Conservation (phyloP, 1,140 invertebrate genomes). For the Diorhabda carinulata region DNA sequence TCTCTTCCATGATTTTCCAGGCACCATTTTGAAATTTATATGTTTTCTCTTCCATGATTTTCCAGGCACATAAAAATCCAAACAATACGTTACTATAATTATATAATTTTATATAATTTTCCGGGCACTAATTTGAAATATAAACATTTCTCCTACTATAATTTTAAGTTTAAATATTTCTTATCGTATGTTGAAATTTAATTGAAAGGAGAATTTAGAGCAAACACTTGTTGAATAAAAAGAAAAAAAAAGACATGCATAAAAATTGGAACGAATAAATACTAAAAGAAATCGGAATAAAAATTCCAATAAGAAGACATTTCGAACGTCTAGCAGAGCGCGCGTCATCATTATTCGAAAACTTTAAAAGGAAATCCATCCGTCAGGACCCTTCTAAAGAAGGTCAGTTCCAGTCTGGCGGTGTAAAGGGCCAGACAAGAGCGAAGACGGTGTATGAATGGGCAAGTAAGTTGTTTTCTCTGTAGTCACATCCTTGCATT, state of each 20-base stretch:
- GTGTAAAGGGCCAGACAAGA: slow-evolving; percentile 17
- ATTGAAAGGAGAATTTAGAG: too few species aligned
- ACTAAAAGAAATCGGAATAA: slow-evolving; percentile 4
- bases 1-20: too few species aligned
- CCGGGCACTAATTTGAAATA: too few species aligned
- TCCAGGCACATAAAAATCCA: too few species aligned
- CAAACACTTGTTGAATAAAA: slow-evolving; percentile 11
- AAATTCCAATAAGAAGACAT: slow-evolving; percentile 16
- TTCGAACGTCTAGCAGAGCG: slow-evolving; percentile 5
- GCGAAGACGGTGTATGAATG: slow-evolving; percentile 16
- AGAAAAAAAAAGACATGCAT: slow-evolving; percentile 1
- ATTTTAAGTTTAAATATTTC: too few species aligned
- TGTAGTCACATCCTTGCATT: slow-evolving; percentile 21
- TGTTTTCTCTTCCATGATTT: too few species aligned
- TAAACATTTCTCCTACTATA: too few species aligned
- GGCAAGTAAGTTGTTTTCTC: slow-evolving; percentile 17
- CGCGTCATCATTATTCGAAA: slow-evolving; percentile 19
- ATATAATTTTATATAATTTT: too few species aligned
- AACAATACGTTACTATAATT: too few species aligned
- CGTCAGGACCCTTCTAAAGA: slow-evolving; percentile 19
- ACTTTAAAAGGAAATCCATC: slow-evolving; percentile 18
- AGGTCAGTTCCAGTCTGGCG: slow-evolving; percentile 19
- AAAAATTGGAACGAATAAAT: slow-evolving; percentile 3
- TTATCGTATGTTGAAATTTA: too few species aligned
- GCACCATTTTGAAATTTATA: too few species aligned